phyloP scores from a whole-genome alignment of 2,113 vertebrate species.

The human region GRCh38 chr11:93409001-93409500 shows the following conservation, averaged over 20 bases:
- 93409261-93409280: neutral
- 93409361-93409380: neutral
- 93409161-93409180: neutral
- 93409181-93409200: neutral
- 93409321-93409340: neutral
- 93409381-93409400: neutral
- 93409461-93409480: neutral
- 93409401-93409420: neutral
- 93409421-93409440: neutral
- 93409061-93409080: no score
- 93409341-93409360: neutral
- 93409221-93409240: neutral
- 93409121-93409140: no score
- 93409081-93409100: no score
- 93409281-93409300: neutral
- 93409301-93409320: neutral
- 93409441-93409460: neutral
- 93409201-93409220: neutral
- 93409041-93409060: no score
- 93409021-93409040: no score
- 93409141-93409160: no score
- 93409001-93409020: no score
- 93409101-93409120: no score
- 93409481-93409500: neutral
- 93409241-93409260: neutral